Evolutionary conservation across 2,888 invertebrate genomes (phyloP).

Genomic region (Linnaemya vulpina): DNA sequence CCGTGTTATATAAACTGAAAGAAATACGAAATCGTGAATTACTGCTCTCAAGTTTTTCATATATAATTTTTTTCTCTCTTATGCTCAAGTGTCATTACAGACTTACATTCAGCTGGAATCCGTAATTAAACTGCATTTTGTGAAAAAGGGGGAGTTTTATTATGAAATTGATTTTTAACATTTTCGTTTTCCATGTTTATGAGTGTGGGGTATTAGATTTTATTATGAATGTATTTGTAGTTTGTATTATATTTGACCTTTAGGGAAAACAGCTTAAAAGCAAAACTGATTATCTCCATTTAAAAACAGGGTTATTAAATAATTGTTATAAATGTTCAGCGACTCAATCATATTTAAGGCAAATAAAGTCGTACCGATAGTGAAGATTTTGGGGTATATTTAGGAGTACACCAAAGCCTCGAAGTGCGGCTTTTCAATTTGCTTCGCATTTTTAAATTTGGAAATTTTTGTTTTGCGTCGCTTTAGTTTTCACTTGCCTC

Average conservation of each 20-base stretch:
- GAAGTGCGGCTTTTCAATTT: too few species aligned
- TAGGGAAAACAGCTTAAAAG: background rate
- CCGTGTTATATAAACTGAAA: slow-evolving; percentile 1
- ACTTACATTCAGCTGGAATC: slow-evolving; percentile 5
- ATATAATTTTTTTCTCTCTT: background rate
- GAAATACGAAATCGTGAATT: slow-evolving; percentile 35
- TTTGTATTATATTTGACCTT: slow-evolving; percentile 12
- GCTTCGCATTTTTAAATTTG: too few species aligned
- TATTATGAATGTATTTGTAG: background rate
- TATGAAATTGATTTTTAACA: slow-evolving; percentile 38
- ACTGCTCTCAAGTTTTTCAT: slow-evolving; percentile 37
- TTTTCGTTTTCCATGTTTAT: background rate
- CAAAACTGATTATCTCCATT: background rate
- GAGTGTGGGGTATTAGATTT: background rate
- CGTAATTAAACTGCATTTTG: slow-evolving; percentile 38
- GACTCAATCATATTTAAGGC: too few species aligned
- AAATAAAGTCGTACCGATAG: too few species aligned
- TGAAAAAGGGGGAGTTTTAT: slow-evolving; percentile 13
- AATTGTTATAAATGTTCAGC: too few species aligned
- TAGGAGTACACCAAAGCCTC: too few species aligned
- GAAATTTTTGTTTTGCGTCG: too few species aligned
- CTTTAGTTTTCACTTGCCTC: too few species aligned
- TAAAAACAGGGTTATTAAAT: too few species aligned
- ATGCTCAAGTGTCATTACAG: slow-evolving; percentile 30
- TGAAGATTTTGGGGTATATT: too few species aligned